Evolutionary conservation across 2,888 invertebrate species (phyloP), one percentile per base, ranked within the genome.

Genomic region (Drosophila bunnanda): DNA sequence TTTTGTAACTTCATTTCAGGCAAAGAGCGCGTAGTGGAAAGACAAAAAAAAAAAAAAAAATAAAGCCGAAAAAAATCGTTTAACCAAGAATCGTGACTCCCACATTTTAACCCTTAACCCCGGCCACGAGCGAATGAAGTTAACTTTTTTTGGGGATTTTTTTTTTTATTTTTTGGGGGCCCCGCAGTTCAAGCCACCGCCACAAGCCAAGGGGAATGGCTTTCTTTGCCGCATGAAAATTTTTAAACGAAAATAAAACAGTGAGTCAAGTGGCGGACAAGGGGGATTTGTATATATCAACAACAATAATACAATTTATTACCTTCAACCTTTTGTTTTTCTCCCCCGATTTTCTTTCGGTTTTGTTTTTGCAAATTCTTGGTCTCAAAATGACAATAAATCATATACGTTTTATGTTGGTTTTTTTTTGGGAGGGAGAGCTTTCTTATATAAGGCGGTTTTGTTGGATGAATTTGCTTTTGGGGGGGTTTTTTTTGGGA

Each of bases 61-160:
- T 12, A 17, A 5, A 32, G 20, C 50, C 50, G 50, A 50, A 52
- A 52, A 70, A 65, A 66, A 67, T 68, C 73, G 73, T 61, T 69
- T 82, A 71, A 82, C 67, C 78, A 72, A 74, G 85, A 91, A 91
- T 91, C 91, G 91, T 91, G 91, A 91, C 92, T 91, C 91, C 91
- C 84, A 91, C 92, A 91, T 91, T 90, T 91, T 91, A 91, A 91
- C 91, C 91, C 89, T 91, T 91, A 91, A 91, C 90, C 91, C 80
- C 62, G 87, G 87, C 88, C 84, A 82, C 86, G 83, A 85, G 85
- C 89, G 87, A 84, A 89, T 87, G 82, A 87, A 87, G 82, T 83
- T 80, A 77, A 78, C 75, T 77, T 58, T 65, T 36, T 48, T 30
- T 30, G 7, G 30, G 30, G 8, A 9, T 30, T 77, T 75, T 43